Percentiles rank a stretch among this genome's conserved stretches.
Conservation (phyloP, 2,113 vertebrate genomes). For the Diphyllodes magnificus region DNA sequence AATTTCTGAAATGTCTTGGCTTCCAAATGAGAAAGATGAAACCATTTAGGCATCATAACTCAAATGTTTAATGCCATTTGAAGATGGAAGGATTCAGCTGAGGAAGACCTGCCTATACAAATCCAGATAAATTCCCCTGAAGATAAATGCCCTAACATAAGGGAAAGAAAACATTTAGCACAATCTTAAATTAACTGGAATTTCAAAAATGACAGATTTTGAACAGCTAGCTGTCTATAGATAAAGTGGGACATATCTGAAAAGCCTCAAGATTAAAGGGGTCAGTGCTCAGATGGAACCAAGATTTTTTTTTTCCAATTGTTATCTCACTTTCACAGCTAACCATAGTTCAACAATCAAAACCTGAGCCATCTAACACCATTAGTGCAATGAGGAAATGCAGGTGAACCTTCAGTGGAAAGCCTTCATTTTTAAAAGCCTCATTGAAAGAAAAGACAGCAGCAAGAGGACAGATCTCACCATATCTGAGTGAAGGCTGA, state of each 20-base stretch:
- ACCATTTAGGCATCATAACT: not conserved
- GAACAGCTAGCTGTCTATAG: not conserved
- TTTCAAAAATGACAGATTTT: not conserved
- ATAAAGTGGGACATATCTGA: not conserved
- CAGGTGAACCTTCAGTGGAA: not conserved
- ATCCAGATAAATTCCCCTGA: not conserved
- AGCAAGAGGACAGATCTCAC: not conserved
- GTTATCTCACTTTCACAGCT: not conserved
- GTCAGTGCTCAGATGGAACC: not conserved
- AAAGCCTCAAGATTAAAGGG: not conserved
- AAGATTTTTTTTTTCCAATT: not conserved
- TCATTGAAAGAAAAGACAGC: not conserved
- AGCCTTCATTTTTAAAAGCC: not conserved
- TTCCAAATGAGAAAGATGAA: not conserved
- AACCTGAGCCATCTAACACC: rapidly evolving
- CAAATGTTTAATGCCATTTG: not conserved
- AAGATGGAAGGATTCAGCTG: not conserved
- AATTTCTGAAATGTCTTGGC: not conserved
- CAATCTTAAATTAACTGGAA: not conserved
- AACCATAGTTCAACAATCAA: not conserved
- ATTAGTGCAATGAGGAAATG: not conserved
- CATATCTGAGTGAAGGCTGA: not conserved
- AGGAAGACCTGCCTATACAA: not conserved
- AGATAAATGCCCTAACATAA: not conserved
- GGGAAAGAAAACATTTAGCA: not conserved